Percentiles rank a stretch among this genome's conserved stretches.
phyloP scores from a whole-genome alignment of 2,797 vertebrate species.

The Huso huso region DNA sequence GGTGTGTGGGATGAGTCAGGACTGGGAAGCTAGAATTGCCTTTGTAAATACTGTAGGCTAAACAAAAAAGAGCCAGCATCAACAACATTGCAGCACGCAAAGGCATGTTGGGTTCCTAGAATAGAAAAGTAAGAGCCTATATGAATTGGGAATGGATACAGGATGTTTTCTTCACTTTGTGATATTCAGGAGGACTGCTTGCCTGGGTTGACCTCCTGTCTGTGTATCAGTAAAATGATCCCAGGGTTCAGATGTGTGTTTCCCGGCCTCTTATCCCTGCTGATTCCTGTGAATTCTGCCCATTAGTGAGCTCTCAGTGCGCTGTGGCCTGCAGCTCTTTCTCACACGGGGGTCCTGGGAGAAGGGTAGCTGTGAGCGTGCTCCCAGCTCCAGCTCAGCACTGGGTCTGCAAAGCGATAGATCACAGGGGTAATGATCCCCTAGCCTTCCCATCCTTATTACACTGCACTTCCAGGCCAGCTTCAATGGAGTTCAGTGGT shows the following conservation, averaged over 20 bases:
- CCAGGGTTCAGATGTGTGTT: constrained; percentile 5
- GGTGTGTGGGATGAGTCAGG: too few relatives aligned
- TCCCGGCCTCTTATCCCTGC: too few relatives aligned
- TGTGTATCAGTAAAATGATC: neutral
- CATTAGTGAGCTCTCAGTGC: constrained; percentile 34
- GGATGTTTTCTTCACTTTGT: too few relatives aligned
- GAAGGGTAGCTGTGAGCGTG: constrained; percentile 51
- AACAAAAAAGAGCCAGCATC: too few relatives aligned
- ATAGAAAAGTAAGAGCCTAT: too few relatives aligned
- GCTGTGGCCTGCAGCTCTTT: constrained; percentile 30
- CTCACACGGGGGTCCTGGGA: constrained; percentile 40
- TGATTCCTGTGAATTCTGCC: constrained; percentile 9
- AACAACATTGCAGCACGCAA: too few relatives aligned
- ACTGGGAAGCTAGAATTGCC: too few relatives aligned
- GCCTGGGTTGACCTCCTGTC: neutral
- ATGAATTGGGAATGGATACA: too few relatives aligned
- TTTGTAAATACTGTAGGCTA: too few relatives aligned
- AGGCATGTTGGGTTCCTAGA: too few relatives aligned
- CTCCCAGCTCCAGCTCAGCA: constrained; percentile 44
- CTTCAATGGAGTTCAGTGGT: neutral
- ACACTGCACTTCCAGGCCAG: neutral
- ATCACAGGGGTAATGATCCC: neutral
- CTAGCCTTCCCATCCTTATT: neutral
- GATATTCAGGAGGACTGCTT: too few relatives aligned
- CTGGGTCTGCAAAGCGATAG: constrained; percentile 23